Percentiles rank a stretch among this genome's conserved stretches.
These are phyloP conservation scores for Montipora sp. DNA, from an alignment of 64 coral and sea anemone genomes.

Conservation along the genomic window DNA sequence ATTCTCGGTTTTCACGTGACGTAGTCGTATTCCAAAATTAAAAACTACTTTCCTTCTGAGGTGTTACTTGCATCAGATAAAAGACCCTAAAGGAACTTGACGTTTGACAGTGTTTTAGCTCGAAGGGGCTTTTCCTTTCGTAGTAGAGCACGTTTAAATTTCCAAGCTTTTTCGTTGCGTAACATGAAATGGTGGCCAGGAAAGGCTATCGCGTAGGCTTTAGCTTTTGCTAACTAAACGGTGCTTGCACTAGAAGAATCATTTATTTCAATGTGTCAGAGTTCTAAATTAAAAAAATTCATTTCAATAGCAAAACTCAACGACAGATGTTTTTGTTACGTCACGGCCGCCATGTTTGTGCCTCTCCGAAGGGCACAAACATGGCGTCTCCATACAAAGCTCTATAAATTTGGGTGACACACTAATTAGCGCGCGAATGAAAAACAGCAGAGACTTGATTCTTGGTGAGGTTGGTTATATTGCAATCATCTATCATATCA, in stretches of 20 bases:
- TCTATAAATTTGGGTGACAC: too few relatives aligned
- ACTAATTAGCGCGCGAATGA: too few relatives aligned
- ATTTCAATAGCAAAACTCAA: not conserved
- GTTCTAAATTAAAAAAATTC: not conserved
- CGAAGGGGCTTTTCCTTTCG: not conserved
- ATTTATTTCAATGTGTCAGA: not conserved
- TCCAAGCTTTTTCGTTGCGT: not conserved
- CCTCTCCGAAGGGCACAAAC: not conserved
- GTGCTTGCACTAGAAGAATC: not conserved
- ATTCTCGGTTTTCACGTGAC: conserved; percentile 7
- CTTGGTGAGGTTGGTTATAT: too few relatives aligned
- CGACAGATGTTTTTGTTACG: not conserved
- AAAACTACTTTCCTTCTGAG: not conserved
- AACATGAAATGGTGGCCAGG: not conserved
- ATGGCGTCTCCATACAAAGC: not conserved
- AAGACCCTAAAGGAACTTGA: conserved; percentile 1
- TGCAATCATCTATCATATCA: not conserved
- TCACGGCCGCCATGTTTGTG: not conserved
- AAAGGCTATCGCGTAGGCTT: not conserved
- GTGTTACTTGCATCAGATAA: not conserved
- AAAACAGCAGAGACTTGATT: too few relatives aligned
- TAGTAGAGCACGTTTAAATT: not conserved
- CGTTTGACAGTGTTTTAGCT: not conserved
- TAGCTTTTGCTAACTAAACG: not conserved
- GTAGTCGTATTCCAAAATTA: conserved; percentile 7